These are phyloP conservation scores for Parthenolecanium corni DNA, from an alignment of 2,888 invertebrate genomes.

Conservation along the genomic window DNA sequence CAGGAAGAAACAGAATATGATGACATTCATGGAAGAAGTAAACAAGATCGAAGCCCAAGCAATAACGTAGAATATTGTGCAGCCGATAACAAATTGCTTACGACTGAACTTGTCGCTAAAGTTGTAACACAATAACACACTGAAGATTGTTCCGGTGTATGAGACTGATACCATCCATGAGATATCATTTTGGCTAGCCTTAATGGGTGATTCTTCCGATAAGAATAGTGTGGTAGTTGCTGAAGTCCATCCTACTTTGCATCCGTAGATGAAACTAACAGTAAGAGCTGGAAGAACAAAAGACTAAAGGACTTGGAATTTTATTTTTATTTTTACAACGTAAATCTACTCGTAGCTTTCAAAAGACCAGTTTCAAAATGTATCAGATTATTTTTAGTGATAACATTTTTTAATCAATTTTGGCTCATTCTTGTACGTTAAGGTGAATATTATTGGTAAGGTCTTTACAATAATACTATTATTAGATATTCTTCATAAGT, in stretches of 20 bases:
- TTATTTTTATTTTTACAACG: too few species aligned
- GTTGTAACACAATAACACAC: not conserved
- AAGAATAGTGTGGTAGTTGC: not conserved
- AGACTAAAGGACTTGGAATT: too few species aligned
- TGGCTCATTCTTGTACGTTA: too few species aligned
- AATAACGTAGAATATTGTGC: not conserved
- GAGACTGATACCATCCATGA: not conserved
- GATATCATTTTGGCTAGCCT: not conserved
- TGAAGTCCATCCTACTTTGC: not conserved
- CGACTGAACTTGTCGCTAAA: not conserved
- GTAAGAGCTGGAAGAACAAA: not conserved
- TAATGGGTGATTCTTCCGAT: not conserved
- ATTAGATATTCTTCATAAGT: too few species aligned
- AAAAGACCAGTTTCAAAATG: too few species aligned
- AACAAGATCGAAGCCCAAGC: not conserved
- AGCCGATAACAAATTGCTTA: not conserved
- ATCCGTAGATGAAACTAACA: not conserved
- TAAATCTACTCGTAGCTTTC: too few species aligned
- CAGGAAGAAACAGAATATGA: not conserved
- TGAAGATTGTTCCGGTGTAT: not conserved
- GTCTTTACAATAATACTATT: too few species aligned
- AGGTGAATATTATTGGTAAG: too few species aligned
- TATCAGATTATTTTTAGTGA: too few species aligned
- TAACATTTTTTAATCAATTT: too few species aligned
- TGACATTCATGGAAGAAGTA: not conserved